phyloP scores from a whole-genome alignment of 1,140 invertebrate genomes.

The Ganaspis sp. region DNA sequence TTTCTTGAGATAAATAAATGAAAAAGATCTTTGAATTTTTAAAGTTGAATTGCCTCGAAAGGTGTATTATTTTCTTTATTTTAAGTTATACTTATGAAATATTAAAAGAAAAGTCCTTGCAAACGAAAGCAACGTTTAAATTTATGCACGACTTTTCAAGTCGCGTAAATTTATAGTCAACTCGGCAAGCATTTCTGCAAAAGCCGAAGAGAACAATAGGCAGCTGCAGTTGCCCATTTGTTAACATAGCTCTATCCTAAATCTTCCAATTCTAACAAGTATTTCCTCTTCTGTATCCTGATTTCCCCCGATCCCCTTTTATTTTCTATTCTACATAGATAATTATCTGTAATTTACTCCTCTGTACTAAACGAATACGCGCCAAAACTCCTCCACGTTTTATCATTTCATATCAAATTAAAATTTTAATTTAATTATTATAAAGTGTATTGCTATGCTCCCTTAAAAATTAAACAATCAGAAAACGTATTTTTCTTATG shows the following conservation, averaged over 20 bases:
- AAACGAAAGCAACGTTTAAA: conserved; percentile 52
- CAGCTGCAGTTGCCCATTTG: conserved; percentile 31
- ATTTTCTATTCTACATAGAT: background rate
- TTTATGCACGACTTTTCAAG: conserved; percentile 50
- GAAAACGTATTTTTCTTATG: too few relatives aligned
- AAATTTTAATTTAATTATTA: too few relatives aligned
- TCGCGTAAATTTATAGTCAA: conserved; percentile 47
- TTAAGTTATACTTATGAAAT: conserved; percentile 46
- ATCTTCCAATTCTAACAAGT: conserved; percentile 3
- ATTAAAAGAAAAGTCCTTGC: conserved; percentile 48
- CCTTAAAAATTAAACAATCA: too few relatives aligned
- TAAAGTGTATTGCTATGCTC: too few relatives aligned
- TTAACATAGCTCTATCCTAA: conserved; percentile 14
- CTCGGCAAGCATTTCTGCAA: conserved; percentile 41
- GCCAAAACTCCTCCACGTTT: too few relatives aligned
- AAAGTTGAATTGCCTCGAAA: conserved; percentile 3
- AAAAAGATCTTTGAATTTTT: background rate
- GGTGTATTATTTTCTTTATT: conserved; percentile 33
- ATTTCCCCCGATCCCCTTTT: background rate
- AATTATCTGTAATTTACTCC: background rate
- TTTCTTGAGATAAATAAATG: background rate
- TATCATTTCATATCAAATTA: too few relatives aligned
- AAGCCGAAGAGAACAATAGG: conserved; percentile 34
- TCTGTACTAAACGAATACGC: background rate
- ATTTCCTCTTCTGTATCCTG: background rate